These are phyloP conservation scores for Nestor notabilis DNA, from an alignment of 2,113 vertebrate species.

Conservation along the genomic window DNA sequence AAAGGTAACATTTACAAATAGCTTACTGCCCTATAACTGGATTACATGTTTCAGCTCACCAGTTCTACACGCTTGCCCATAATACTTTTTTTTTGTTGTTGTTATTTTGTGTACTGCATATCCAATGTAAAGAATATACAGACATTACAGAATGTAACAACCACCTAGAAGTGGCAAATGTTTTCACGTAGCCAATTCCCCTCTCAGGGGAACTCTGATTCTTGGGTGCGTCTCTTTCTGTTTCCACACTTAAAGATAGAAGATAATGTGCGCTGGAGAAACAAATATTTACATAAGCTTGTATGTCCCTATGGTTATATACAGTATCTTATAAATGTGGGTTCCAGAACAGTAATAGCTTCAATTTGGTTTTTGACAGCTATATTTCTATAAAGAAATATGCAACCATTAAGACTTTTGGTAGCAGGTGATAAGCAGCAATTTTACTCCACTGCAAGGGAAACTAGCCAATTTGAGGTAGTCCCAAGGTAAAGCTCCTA, in stretches of 20 bases:
- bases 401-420: neutral
- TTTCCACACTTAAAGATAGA: neutral
- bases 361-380: neutral
- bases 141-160: neutral
- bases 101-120: neutral
- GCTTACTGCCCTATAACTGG: neutral
- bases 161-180: neutral
- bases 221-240: neutral
- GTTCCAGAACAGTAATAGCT: neutral
- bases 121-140: neutral
- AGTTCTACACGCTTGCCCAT: neutral
- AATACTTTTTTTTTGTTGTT: neutral
- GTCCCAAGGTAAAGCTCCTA: neutral
- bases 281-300: neutral
- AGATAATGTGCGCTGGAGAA: neutral
- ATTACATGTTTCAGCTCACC: rapidly evolving
- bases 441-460: neutral
- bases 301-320: neutral
- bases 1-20: neutral
- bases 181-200: neutral
- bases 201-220: neutral
- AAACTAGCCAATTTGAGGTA: neutral
- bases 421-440: neutral
- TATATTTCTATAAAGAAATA: neutral
- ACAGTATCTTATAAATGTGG: neutral